phyloP scores from a whole-genome alignment of 2,113 vertebrate genomes.

The Conger conger region DNA sequence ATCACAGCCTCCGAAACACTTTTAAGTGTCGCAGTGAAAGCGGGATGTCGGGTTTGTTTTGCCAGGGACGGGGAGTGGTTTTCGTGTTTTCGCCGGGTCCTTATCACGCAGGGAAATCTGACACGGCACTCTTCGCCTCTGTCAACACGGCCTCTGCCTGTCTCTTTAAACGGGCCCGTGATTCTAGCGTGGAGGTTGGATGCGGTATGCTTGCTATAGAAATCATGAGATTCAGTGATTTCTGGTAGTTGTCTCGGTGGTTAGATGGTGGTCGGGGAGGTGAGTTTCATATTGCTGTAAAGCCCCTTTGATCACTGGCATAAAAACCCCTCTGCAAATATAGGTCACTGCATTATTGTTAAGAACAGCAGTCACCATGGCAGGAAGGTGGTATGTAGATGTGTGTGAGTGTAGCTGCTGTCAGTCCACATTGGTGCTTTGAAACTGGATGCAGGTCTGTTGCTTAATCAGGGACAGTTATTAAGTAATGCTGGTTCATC shows the following conservation, averaged over 20 bases:
- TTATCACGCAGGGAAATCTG: conserved; percentile 9
- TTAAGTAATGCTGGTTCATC: too few relatives aligned
- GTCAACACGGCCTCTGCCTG: background rate
- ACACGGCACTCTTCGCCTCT: background rate
- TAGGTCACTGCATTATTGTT: background rate
- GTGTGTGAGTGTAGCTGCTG: background rate
- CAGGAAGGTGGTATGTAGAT: background rate
- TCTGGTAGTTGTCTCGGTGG: background rate
- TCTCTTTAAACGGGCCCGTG: background rate
- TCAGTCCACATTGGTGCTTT: background rate
- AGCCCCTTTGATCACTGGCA: background rate
- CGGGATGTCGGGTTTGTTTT: conserved; percentile 6
- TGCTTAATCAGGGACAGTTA: too few relatives aligned
- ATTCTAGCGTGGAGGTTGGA: background rate
- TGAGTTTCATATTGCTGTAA: background rate
- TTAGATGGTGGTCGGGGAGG: background rate
- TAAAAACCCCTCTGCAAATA: background rate
- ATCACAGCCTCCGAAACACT: conserved; percentile 18
- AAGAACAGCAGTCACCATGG: background rate
- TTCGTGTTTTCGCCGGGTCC: background rate
- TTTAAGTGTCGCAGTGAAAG: background rate
- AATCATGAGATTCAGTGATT: background rate
- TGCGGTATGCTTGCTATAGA: background rate
- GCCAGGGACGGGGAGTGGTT: background rate
- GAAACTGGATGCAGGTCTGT: background rate